A percentile compares a stretch with the other conserved stretches of the same genome.
Evolutionary conservation across 2,113 vertebrate genomes (phyloP).

Genomic region (Myiagra hebetior): DNA sequence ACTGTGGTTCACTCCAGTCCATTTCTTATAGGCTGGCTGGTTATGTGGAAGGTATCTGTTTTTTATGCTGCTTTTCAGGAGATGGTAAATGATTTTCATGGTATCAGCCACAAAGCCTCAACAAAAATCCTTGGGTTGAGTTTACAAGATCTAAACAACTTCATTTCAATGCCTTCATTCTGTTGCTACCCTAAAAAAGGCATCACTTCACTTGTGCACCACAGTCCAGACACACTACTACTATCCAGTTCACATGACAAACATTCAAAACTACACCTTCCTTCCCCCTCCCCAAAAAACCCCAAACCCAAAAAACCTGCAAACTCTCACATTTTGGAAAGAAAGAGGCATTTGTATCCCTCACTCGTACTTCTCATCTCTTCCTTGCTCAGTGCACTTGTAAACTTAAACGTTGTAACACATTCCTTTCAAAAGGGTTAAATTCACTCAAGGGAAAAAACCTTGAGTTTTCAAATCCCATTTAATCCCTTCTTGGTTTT

Average conservation of each 20-base stretch:
- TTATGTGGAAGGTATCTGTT: not conserved
- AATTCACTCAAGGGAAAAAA: not conserved
- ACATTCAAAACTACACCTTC: fast-evolving
- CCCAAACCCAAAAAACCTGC: not conserved
- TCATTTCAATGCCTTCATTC: not conserved
- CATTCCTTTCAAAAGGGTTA: not conserved
- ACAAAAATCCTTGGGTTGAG: not conserved
- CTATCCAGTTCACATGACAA: not conserved
- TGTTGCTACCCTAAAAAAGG: not conserved
- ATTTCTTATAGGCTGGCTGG: not conserved
- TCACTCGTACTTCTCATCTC: not conserved
- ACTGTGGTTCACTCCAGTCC: not conserved
- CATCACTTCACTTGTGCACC: not conserved
- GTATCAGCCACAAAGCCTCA: not conserved
- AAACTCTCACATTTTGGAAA: not conserved
- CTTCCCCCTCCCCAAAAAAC: fast-evolving
- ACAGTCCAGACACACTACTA: not conserved
- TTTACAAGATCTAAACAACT: not conserved
- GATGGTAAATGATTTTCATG: not conserved
- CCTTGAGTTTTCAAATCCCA: not conserved
- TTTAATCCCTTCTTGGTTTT: not conserved
- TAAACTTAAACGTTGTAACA: not conserved
- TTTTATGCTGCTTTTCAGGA: not conserved
- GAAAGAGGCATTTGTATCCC: not conserved
- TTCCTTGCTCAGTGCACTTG: not conserved